Evolutionary conservation across 2,797 vertebrate genomes (phyloP).

Genomic region (Oreonectes daqikongensis): DNA sequence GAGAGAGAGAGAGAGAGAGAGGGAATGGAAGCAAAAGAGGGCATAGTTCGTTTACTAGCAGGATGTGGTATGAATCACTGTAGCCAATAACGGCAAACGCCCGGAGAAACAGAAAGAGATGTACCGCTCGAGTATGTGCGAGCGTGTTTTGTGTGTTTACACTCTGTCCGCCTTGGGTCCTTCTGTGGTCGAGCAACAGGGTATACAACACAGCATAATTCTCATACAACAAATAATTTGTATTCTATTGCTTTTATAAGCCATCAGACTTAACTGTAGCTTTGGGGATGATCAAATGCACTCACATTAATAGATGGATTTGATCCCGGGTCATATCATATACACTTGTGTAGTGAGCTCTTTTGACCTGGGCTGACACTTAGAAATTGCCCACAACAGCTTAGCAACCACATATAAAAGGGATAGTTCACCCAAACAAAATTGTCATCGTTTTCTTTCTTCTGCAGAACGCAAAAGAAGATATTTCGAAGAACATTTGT

Average conservation of each 20-base stretch:
- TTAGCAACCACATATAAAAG: neutral
- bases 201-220: conserved; percentile 51
- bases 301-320: too few species aligned
- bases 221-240: conserved; percentile 59
- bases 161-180: conserved; percentile 61
- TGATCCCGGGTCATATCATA: too few species aligned
- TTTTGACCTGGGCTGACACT: neutral
- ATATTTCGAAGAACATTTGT: too few species aligned
- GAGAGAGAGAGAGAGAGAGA: conserved; percentile 9
- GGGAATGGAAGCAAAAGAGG: conserved; percentile 22
- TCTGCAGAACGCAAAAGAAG: too few species aligned
- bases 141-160: conserved; percentile 31
- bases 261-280: neutral
- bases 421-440: neutral
- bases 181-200: conserved; percentile 49
- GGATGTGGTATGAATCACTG: conserved; percentile 46
- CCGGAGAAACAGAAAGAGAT: conserved; percentile 63
- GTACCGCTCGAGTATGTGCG: conserved; percentile 31
- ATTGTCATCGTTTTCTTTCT: neutral
- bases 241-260: too few species aligned
- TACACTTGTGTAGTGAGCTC: too few species aligned
- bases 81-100: conserved; percentile 58
- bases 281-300: neutral
- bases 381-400: neutral
- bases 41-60: conserved; percentile 43